A percentile compares a stretch with the other conserved stretches of the same genome.
Evolutionary conservation across 2,797 vertebrate genomes (phyloP).

Genomic region (Leuciscus waleckii): DNA sequence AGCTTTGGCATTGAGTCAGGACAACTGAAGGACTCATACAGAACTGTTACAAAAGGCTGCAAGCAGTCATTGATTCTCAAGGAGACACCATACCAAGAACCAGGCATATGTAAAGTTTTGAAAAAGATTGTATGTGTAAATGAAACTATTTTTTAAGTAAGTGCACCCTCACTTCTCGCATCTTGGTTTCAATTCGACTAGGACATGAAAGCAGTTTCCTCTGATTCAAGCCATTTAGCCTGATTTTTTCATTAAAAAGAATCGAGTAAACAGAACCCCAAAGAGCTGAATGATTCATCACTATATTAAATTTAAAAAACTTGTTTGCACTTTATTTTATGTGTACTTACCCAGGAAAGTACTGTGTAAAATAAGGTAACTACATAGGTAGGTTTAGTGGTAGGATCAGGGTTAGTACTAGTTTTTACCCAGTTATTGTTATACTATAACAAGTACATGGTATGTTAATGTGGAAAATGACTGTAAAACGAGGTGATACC

Average conservation of each 20-base stretch:
- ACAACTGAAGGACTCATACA: slow-evolving; percentile 1
- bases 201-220: background rate
- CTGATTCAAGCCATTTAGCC: background rate
- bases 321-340: background rate
- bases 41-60: slow-evolving; percentile 11
- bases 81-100: slow-evolving; percentile 8
- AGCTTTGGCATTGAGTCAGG: background rate
- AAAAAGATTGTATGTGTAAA: background rate
- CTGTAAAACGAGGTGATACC: background rate
- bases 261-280: background rate
- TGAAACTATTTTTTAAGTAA: background rate
- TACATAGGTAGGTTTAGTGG: background rate
- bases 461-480: background rate
- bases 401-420: background rate
- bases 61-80: slow-evolving; percentile 8
- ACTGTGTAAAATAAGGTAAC: background rate
- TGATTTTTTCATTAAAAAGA: background rate
- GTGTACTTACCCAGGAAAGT: background rate
- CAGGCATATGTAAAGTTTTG: background rate
- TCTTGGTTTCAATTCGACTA: background rate
- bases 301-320: background rate
- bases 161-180: background rate
- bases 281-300: background rate
- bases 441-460: background rate
- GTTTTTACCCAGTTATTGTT: background rate